Evolutionary conservation across 1,140 invertebrate genomes (phyloP), one percentile per base, ranked within the genome.

Genomic region (Drosophila pallidifrons): DNA sequence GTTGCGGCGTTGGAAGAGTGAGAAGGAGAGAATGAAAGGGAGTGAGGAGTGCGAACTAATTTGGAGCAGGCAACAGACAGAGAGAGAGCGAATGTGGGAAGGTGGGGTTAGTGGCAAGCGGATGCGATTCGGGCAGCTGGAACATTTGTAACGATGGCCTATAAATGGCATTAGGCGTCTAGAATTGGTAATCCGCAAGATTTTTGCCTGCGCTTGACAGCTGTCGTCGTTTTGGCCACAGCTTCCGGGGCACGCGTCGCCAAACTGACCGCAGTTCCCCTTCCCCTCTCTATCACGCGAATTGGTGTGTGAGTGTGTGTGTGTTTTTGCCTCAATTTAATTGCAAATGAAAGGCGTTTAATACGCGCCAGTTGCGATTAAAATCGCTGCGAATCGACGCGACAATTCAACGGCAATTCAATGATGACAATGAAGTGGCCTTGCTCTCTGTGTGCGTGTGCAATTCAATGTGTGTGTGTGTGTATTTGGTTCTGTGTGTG

Each of bases 161-260:
- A 89, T 89, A 89, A 89, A 89, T 90, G 86, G 85, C 72, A 89
- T 89, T 89, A 89, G 81, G 85, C 85, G 85, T 89, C 85, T 89
- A 90, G 85, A 90, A 89, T 89, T 90, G 85, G 85, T 89, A 89
- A 89, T 89, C 85, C 85, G 75, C 61, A 90, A 85, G 86, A 89
- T 90, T 81, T 89, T 90, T 81, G 85, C 85, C 80, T 43, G 16
- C 30, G 20, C 43, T 64, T 71, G 66, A 74, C 71, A 75, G 65
- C 75, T 71, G 55, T 55, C 51, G 49, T 68, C 61, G 79, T 49
- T 59, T 47, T 67, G 13, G 65, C 41, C 49, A 15, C 46, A 77
- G 77, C 78, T 78, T 80, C 71, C 73, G 80, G 66, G 45, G 45
- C 77, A 87, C 80, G 83, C 79, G 83, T 80, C 74, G 63, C 74